phyloP scores from a whole-genome alignment of 2,113 vertebrate species.

The Ranitomeya variabilis region DNA sequence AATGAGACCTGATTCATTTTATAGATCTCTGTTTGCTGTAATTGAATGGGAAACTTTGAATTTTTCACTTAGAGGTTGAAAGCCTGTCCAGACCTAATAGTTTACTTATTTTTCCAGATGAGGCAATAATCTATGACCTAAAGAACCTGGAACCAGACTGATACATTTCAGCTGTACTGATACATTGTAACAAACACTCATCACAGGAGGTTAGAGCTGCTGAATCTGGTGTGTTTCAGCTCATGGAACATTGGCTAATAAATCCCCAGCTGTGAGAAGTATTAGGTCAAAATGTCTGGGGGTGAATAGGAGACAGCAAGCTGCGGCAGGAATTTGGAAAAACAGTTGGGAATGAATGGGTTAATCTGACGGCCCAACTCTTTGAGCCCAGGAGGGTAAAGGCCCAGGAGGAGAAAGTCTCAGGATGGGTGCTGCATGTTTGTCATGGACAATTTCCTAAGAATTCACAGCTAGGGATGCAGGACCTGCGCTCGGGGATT shows the following conservation, averaged over 20 bases:
- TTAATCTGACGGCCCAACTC: not conserved
- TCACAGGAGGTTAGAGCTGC: too few relatives aligned
- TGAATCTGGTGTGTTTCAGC: not conserved
- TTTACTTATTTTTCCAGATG: too few relatives aligned
- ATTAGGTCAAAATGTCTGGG: too few relatives aligned
- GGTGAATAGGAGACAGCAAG: not conserved
- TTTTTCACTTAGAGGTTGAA: not conserved
- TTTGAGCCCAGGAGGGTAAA: not conserved
- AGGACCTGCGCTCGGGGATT: not conserved
- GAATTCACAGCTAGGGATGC: conserved; percentile 45
- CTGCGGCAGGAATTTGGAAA: not conserved
- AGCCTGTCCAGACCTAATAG: not conserved
- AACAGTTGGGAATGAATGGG: not conserved
- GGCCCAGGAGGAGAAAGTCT: not conserved
- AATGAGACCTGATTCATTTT: too few relatives aligned
- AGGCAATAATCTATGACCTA: too few relatives aligned
- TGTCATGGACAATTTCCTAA: conserved; percentile 45
- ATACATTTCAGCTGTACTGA: not conserved
- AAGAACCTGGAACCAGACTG: not conserved
- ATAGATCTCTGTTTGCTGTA: too few relatives aligned
- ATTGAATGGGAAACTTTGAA: not conserved
- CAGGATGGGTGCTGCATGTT: not conserved
- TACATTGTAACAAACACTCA: not conserved
- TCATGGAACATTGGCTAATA: not conserved
- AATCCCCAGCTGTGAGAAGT: too few relatives aligned